Evolutionary conservation across 1,140 invertebrate species (phyloP), one percentile per base, ranked within the genome.

Genomic region (Drosophila bocki): DNA sequence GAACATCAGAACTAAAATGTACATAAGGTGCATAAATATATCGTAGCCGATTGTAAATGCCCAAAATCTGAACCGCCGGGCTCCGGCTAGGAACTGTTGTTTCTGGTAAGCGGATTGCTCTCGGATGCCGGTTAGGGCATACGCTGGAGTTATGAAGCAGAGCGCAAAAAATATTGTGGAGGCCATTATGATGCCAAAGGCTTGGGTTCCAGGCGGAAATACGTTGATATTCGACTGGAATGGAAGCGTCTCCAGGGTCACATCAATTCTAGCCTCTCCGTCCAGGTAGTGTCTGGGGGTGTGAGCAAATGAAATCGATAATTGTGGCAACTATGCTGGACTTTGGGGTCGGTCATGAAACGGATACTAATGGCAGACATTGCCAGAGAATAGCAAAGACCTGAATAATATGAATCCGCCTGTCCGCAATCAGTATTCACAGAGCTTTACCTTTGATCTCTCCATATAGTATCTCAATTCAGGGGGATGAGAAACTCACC

Each of bases 241-340:
- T 1, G 53, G 56, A 17, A 90, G 39, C 3, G 79, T 62, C 0
- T 45, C 7, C 9, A 90, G 48, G 5, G 63, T 50, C 17, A 90
- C 86, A 62, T 91, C 85, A 11, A 90, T 82, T 12, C 32, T 47
- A 15, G 85, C 53, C 11, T 86, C 82, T 8, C 71, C 64, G 8
- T 80, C 29, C 9, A 80, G 58, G 8, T 51, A 54, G 15, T 64
- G 35, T 44, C 84, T 88, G 41, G 5, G 29, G 3, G 22, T 35
- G 19, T 12, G 17, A 7, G 48, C 11, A 6, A 41, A 15, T 29
- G 15, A 17, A 17, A 33, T 13, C 9, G 17, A 12, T 12, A 17
- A 9, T 22, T 47, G 12, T 19, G 3, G 7, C 26, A 26, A 12
- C 22, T 4, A 8, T 26, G 44, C 11, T 22, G 44, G 44, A 7